Evolutionary conservation across 2,888 invertebrate species (phyloP).

Genomic region (Diarsia dahlii): DNA sequence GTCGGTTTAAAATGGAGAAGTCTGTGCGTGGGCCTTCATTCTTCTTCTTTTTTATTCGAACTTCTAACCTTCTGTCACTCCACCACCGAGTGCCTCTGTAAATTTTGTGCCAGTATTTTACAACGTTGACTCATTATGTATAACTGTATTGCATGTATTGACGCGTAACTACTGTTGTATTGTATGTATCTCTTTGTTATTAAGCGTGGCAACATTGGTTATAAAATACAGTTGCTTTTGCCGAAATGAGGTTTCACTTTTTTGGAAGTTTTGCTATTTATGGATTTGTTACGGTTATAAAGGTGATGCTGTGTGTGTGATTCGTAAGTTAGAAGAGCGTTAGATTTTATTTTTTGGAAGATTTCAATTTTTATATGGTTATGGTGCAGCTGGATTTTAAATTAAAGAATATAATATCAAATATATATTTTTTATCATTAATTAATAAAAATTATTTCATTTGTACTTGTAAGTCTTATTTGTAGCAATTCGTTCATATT

Average conservation of each 20-base stretch:
- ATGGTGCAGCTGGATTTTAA: not conserved
- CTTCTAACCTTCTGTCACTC: slow-evolving; percentile 11
- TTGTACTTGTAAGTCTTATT: too few species aligned
- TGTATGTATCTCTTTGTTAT: slow-evolving; percentile 51
- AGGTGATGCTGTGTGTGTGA: not conserved
- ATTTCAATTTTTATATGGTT: not conserved
- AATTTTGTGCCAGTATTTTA: slow-evolving; percentile 45
- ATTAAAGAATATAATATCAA: not conserved
- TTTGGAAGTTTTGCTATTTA: slow-evolving; percentile 20
- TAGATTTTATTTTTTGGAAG: not conserved
- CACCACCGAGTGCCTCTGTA: not conserved
- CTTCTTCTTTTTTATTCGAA: not conserved
- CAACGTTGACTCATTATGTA: slow-evolving; percentile 67
- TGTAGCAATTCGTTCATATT: too few species aligned
- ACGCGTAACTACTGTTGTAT: slow-evolving; percentile 59
- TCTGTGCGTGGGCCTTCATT: not conserved
- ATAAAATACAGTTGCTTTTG: slow-evolving; percentile 51
- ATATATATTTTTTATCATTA: too few species aligned
- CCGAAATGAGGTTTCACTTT: slow-evolving; percentile 55
- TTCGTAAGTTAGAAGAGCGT: not conserved
- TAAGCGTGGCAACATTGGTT: slow-evolving; percentile 43
- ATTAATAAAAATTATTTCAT: too few species aligned
- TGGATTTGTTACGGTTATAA: slow-evolving; percentile 16
- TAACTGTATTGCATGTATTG: slow-evolving; percentile 68
- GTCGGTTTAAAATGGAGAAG: too few species aligned